Evolutionary conservation across 2,888 invertebrate species (phyloP), one percentile per base, ranked within the genome.

Genomic region (Omphaloscelis lunosa): DNA sequence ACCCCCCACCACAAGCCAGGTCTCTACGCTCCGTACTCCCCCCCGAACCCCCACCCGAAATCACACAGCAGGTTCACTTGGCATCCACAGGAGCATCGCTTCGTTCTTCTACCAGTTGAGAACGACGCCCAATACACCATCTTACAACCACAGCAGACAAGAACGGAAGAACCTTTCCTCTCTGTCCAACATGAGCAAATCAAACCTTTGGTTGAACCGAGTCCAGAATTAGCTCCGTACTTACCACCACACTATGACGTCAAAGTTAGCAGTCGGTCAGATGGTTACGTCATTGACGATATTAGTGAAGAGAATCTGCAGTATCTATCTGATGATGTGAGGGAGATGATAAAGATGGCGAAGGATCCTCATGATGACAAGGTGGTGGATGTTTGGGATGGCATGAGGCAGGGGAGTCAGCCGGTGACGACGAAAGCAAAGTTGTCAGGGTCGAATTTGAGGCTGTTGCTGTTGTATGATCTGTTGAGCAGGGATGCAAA

Each of bases 401-500:
- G 94, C 17, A 75, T 95, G 83, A 89, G 94, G 88, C 90, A 94
- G 72, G 90, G 93, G 79, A 91, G 90, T 2, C 85, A 93, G 88
- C 89, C 95, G 83, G 87, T 88, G 41, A 92, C 96, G 0, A 94
- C 96, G n/a, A 97, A 97, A 88, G 93, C 96, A 0, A 97, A 97
- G 66, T 94, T 97, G 3, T 97, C 97, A 0, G 94, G 95, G 1
- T 97, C 98, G 0, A 97, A 97, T 79, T 94, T 97, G 70, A 96
- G 97, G 67, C 92, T 98, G 69, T 91, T 97, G 77, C 93, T 97
- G 39, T 90, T 98, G 51, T 98, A 98, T 89, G 98, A 98, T 86
- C 95, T 97, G 9, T 88, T 98, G 69, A 98, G 97, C 90, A 97
- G 98, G 82, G 98, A 98, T 80, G 97, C 98, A 1, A 98, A 98